Evolutionary conservation across 2,113 vertebrate genomes (phyloP), one percentile per base, ranked within the genome.

Genomic region (Mormoops blainvillei): DNA sequence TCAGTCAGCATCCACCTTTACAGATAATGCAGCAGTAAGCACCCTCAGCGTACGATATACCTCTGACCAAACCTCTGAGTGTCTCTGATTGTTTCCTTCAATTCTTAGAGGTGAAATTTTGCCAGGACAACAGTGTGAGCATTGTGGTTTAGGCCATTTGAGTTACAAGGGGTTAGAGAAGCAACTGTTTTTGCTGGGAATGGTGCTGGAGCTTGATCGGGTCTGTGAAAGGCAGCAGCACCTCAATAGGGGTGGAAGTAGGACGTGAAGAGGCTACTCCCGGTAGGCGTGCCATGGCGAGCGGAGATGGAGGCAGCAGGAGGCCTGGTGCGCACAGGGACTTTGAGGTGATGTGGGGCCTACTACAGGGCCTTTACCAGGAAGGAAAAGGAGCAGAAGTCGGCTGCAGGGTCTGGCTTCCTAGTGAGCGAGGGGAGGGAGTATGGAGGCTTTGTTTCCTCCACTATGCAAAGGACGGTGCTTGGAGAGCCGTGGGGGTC

Each of bases 61-160:
- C 38, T 71, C 80, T 80, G 31, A 28, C 31, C 43, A 28, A 20
- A 10, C 77, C 67, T 77, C 31, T 61, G 68, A 70, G 50, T 18
- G 1, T 81, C 52, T 67, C 67, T 63, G 45, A 31, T 24, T 45
- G 10, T 84, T 76, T 90, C 24, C 76, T 87, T 84, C 10, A 16
- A 43, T 83, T 78, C 36, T 82, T 56, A 68, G 58, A 61, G 70
- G 31, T 80, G 15, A 85, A 33, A 31, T 83, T 84, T 88, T 81
- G 38, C 78, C 45, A 56, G 52, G 71, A 58, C 48, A 33, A 9
- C 3, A 20, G 41, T 31, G 45, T 45, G 71, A 90, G 16, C 74
- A 15, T 52, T 16, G 2, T 38, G 31, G 56, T 56, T 78, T 28
- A 10, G 58, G 14, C 28, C 67, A 6, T 80, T 65, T 58, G 83